These are phyloP conservation scores for Polia nebulosa DNA, from an alignment of 2,888 invertebrate genomes.

Conservation along the genomic window DNA sequence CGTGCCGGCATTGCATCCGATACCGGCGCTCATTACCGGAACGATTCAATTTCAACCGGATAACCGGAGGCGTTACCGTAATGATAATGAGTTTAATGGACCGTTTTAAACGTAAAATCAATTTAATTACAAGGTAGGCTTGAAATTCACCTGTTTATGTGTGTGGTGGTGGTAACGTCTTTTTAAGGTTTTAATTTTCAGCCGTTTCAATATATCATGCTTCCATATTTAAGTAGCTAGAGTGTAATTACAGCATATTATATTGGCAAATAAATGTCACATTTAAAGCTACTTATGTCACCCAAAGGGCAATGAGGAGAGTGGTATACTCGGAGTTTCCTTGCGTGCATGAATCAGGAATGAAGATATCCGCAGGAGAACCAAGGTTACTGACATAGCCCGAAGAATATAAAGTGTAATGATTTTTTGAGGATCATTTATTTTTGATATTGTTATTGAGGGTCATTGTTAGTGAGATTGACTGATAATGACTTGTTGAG, in stretches of 20 bases:
- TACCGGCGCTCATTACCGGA: conserved; percentile 76
- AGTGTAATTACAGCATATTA: neutral
- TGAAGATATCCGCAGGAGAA: too few relatives aligned
- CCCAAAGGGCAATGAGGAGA: too few relatives aligned
- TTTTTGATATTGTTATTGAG: too few relatives aligned
- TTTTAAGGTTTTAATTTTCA: conserved; percentile 23
- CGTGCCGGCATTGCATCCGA: conserved; percentile 66
- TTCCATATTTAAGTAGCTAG: neutral
- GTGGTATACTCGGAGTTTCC: too few relatives aligned
- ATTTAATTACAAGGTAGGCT: conserved; percentile 57
- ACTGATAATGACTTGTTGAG: too few relatives aligned
- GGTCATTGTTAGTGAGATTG: too few relatives aligned
- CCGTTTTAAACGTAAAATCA: conserved; percentile 63
- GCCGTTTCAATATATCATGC: neutral
- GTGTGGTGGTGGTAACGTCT: conserved; percentile 10
- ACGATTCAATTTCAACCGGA: conserved; percentile 77
- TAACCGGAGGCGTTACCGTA: conserved; percentile 70
- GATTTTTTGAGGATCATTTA: too few relatives aligned
- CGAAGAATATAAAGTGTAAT: too few relatives aligned
- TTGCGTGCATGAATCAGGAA: too few relatives aligned
- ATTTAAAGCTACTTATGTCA: too few relatives aligned
- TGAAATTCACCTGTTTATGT: conserved; percentile 22
- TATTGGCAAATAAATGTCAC: neutral
- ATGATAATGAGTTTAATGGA: conserved; percentile 71
- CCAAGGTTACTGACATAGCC: too few relatives aligned